These are phyloP conservation scores for Dipus sagitta DNA, from an alignment of 2,797 vertebrate species.

Conservation along the genomic window DNA sequence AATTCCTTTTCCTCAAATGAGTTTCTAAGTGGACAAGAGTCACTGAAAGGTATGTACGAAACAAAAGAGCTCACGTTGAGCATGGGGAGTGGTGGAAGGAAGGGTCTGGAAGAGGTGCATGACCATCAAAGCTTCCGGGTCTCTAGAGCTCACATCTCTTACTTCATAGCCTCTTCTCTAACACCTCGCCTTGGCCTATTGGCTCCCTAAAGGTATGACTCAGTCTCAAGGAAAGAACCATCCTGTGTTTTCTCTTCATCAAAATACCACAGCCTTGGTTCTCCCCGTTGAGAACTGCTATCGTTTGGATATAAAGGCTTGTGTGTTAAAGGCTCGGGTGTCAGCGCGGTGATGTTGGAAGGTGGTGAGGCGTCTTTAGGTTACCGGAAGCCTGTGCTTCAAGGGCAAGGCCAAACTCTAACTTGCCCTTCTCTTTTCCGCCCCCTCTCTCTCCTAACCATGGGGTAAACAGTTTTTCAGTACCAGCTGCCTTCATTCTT, in stretches of 20 bases:
- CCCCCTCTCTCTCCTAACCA: too few relatives aligned
- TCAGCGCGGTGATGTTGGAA: too few relatives aligned
- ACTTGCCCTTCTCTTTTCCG: neutral
- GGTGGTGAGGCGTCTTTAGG: neutral
- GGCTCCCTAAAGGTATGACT: neutral
- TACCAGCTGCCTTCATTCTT: too few relatives aligned
- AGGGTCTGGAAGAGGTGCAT: slow-evolving; percentile 22
- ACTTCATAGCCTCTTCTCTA: too few relatives aligned
- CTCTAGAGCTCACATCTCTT: too few relatives aligned
- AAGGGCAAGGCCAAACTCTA: neutral
- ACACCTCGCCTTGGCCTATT: too few relatives aligned
- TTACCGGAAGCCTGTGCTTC: too few relatives aligned
- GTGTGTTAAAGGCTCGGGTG: neutral
- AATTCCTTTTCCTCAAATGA: neutral
- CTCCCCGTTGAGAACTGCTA: neutral
- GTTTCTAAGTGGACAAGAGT: neutral
- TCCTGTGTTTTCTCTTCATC: too few relatives aligned
- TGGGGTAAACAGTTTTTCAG: neutral
- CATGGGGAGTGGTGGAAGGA: neutral
- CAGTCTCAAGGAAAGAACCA: neutral
- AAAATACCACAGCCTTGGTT: too few relatives aligned
- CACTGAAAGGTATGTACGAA: neutral
- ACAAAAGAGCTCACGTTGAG: neutral
- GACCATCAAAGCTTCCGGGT: too few relatives aligned
- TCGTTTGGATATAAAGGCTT: neutral